phyloP scores from a whole-genome alignment of 2,888 invertebrate genomes.

The Diploptera punctata region DNA sequence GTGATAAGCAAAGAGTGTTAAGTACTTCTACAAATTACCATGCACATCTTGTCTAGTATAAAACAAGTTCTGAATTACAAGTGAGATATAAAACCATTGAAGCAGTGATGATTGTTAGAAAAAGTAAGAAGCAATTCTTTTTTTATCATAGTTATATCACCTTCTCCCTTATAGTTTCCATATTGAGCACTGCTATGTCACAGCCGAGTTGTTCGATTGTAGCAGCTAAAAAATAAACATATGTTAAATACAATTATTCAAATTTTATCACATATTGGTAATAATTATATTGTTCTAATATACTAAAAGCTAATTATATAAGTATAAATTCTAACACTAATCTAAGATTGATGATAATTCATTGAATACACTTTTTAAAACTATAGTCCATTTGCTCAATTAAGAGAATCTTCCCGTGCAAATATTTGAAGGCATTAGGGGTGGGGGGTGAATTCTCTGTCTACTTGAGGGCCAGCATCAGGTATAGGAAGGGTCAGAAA shows the following conservation, averaged over 20 bases:
- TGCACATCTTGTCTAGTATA: conserved; percentile 24
- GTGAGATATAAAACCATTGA: conserved; percentile 23
- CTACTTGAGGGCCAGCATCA: too few species aligned
- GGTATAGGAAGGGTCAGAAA: too few species aligned
- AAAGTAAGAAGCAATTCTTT: conserved; percentile 15
- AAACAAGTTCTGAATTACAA: conserved; percentile 7
- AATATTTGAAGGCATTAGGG: too few species aligned
- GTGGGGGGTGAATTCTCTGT: too few species aligned
- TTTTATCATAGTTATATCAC: conserved; percentile 37
- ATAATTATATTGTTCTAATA: too few species aligned
- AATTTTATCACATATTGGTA: too few species aligned
- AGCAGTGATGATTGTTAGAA: conserved; percentile 26
- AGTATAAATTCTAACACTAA: too few species aligned
- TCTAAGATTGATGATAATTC: too few species aligned
- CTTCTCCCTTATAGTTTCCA: conserved; percentile 12
- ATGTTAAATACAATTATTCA: conserved; percentile 25
- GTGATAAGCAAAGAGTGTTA: background rate
- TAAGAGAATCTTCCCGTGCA: too few species aligned
- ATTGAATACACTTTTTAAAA: too few species aligned
- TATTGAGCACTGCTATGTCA: conserved; percentile 54
- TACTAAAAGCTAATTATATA: too few species aligned
- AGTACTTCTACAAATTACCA: background rate
- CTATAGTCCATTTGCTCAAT: too few species aligned
- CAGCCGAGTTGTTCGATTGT: conserved; percentile 82
- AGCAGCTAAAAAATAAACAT: conserved; percentile 64